These are phyloP conservation scores for Tetraneura akinire DNA, from an alignment of 1,140 invertebrate genomes.

Conservation along the genomic window DNA sequence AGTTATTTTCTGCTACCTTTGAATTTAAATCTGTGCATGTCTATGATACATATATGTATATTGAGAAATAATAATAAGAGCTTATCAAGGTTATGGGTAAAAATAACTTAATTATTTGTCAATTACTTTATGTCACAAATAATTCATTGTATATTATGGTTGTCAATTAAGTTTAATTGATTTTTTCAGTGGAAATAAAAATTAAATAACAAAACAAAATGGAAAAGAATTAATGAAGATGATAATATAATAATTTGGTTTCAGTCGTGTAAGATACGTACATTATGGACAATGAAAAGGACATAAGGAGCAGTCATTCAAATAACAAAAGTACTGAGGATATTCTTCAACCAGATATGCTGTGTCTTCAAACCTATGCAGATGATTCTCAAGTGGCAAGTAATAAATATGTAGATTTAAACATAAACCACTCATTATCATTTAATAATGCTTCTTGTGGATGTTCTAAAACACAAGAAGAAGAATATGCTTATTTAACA, in stretches of 20 bases:
- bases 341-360: constrained; percentile 39
- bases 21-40: background rate
- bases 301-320: constrained; percentile 18
- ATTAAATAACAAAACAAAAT: constrained; percentile 37
- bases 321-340: constrained; percentile 1
- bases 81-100: background rate
- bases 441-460: constrained; percentile 30
- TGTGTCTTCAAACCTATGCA: constrained; percentile 22
- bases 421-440: constrained; percentile 7
- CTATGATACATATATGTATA: background rate
- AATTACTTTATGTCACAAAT: background rate
- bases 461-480: constrained; percentile 24
- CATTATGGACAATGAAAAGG: constrained; percentile 41
- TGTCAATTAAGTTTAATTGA: constrained; percentile 47
- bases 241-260: constrained; percentile 43
- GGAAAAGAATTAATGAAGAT: constrained; percentile 46
- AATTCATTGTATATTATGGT: background rate
- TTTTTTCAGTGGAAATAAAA: constrained; percentile 24
- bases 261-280: constrained; percentile 47
- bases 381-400: constrained; percentile 28
- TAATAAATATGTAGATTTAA: constrained; percentile 39
- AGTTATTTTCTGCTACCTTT: no score
- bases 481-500: constrained; percentile 43
- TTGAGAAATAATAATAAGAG: background rate
- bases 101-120: background rate